A percentile compares a stretch with the other conserved stretches of the same genome.
phyloP scores from a whole-genome alignment of 2,113 vertebrate genomes.

The Callipepla californica region DNA sequence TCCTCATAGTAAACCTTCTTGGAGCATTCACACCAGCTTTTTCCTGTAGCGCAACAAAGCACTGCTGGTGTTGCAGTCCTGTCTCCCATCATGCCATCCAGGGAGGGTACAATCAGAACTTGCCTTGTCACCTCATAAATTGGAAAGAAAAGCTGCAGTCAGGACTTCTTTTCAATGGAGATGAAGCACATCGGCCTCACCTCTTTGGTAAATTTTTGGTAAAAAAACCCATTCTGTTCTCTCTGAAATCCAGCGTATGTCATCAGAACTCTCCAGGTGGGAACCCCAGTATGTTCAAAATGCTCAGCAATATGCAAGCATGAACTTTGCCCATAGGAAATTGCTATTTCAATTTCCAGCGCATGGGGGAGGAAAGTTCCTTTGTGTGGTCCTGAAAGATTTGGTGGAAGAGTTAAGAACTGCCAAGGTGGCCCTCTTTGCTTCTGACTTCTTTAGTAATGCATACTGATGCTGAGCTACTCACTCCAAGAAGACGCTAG shows the following conservation, averaged over 20 bases:
- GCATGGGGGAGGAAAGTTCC: background rate
- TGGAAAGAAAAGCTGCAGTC: conserved; percentile 49
- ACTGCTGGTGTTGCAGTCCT: conserved; percentile 9
- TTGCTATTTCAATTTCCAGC: background rate
- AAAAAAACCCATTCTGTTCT: background rate
- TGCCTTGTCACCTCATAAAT: background rate
- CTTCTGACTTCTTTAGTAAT: conserved; percentile 17
- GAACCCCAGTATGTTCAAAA: conserved; percentile 21
- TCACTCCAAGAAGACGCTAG: background rate
- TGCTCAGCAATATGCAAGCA: conserved; percentile 20
- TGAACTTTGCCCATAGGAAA: background rate
- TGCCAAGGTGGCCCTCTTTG: background rate
- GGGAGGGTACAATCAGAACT: conserved; percentile 12
- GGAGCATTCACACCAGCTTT: conserved; percentile 10
- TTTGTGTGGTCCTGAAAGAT: background rate
- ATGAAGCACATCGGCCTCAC: background rate
- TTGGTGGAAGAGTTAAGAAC: background rate
- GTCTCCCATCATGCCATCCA: background rate
- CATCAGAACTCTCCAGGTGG: conserved; percentile 11
- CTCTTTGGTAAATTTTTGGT: background rate
- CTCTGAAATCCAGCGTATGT: conserved; percentile 15
- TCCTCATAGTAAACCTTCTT: conserved; percentile 16
- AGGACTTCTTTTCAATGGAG: conserved; percentile 51
- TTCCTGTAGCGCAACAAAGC: background rate
- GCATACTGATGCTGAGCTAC: background rate